Base-by-base conservation (phyloP, 2,797 vertebrate species). In the Poeciliopsis paucimaculata region DNA sequence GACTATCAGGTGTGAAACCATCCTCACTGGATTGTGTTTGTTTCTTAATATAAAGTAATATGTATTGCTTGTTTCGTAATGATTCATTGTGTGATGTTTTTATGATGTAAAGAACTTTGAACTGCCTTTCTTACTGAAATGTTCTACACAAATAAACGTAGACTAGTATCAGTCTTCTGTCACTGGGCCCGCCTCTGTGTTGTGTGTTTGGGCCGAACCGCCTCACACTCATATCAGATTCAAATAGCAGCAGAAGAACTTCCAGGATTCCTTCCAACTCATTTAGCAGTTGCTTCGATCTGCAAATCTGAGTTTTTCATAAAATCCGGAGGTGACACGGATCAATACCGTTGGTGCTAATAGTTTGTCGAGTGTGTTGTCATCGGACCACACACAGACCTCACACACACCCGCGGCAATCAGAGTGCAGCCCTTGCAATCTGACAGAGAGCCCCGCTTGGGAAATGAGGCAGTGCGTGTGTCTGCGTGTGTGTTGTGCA, bases 301-400 rank as follows among this genome's bases (percentile, higher is more conserved):
- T 82, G 55, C 80, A 88, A 90, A 83, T 79, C 49, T 55, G 71
- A 90, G 85, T 77, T 72, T 77, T 53, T 86, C 39, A 26, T 26
- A 31, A 39, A 87, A 79, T 16, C 72, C 78, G 68, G 72, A 86
- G 84, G 90, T n/a, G 79, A 85, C 71, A 60, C 13, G 79, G 83
- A 88, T 88, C 86, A 79, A 77, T 87, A 74, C 82, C 20, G 13
- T 77, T 73, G 23, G 75, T n/a, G 31, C 75, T 74, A 68, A 84
- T 36, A 73, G 77, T 71, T 11, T 26, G 73, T 76, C 76, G 43
- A 49, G 75, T 26, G 83, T 76, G 82, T 77, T 80, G 84, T 90
- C 92, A 80, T 83, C 18, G 71, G 81, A 90, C 87, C 89, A 84
- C 89, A 90, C 88, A 80, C 89, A 86, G 85, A 81, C 78, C 88